Conservation (phyloP, 1,140 invertebrate genomes). For the Stratiolaelaps scimitus region DNA sequence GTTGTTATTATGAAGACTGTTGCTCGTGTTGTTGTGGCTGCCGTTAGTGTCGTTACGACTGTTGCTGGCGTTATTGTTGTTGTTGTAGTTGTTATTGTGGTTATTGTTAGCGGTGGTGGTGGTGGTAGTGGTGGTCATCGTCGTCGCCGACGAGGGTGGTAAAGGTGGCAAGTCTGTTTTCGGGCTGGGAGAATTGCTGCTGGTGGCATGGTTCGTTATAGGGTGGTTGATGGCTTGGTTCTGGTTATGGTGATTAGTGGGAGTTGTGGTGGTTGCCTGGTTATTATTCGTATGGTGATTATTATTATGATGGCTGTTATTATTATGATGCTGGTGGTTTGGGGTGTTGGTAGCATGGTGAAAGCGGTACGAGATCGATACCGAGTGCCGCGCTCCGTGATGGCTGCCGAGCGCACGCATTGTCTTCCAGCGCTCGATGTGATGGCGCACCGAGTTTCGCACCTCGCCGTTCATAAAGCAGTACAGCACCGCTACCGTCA, state of each 20-base stretch:
- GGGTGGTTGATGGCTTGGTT: background rate
- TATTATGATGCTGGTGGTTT: conserved; percentile 2
- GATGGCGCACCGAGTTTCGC: conserved; percentile 63
- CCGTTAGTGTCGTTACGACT: too few species aligned
- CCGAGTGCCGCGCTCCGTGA: conserved; percentile 27
- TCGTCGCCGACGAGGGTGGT: too few species aligned
- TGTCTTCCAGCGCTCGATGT: conserved; percentile 62
- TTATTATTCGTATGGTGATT: conserved; percentile 6
- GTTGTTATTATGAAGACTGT: too few species aligned
- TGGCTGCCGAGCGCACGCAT: conserved; percentile 32
- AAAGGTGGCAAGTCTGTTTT: too few species aligned
- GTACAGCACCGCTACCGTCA: conserved; percentile 68
- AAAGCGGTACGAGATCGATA: conserved; percentile 28
- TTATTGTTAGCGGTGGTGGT: too few species aligned
- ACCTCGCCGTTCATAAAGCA: conserved; percentile 83
- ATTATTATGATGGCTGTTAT: background rate
- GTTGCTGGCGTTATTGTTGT: too few species aligned
- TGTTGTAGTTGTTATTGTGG: too few species aligned
- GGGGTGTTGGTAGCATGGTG: conserved; percentile 14
- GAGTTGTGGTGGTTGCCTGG: too few species aligned
- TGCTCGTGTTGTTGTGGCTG: too few species aligned
- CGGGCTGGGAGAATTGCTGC: too few species aligned
- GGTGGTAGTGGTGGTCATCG: too few species aligned
- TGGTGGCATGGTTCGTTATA: background rate
- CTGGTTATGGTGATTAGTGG: too few species aligned